phyloP scores from a whole-genome alignment of 1,140 invertebrate genomes.

The Ephestia elutella region DNA sequence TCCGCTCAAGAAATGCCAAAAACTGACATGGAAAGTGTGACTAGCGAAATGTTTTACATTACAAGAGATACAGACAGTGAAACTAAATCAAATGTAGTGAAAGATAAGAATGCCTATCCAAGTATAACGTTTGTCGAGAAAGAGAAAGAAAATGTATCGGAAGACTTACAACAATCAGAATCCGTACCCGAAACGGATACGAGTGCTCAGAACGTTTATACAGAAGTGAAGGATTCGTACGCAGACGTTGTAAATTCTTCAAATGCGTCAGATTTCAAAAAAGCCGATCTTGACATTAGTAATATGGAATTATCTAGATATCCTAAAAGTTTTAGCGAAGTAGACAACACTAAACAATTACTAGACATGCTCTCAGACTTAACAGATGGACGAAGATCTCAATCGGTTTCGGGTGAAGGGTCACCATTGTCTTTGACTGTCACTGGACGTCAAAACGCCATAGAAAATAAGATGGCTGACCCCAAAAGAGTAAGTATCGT shows the following conservation, averaged over 20 bases:
- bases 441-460: slow-evolving; percentile 4
- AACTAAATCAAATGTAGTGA: slow-evolving; percentile 9
- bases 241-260: neutral
- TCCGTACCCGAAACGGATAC: no score
- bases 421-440: neutral
- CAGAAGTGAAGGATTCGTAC: no score
- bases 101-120: slow-evolving; percentile 13
- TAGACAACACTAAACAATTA: slow-evolving; percentile 50
- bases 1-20: neutral
- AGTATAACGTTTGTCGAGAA: neutral
- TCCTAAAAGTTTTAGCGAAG: slow-evolving; percentile 29
- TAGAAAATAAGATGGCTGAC: slow-evolving; percentile 22
- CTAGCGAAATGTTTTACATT: slow-evolving; percentile 26
- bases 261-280: neutral
- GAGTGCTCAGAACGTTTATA: no score
- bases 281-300: neutral
- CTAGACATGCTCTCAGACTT: slow-evolving; percentile 51
- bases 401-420: no score
- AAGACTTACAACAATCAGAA: neutral
- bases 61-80: slow-evolving; percentile 28
- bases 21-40: neutral
- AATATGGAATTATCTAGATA: slow-evolving; percentile 1
- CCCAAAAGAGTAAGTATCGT: slow-evolving; percentile 27
- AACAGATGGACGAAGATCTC: slow-evolving; percentile 27
- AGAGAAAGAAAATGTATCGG: neutral